A percentile compares a stretch with the other conserved stretches of the same genome.
phyloP scores from a whole-genome alignment of 2,113 vertebrate genomes.

The Fregata magnificens region DNA sequence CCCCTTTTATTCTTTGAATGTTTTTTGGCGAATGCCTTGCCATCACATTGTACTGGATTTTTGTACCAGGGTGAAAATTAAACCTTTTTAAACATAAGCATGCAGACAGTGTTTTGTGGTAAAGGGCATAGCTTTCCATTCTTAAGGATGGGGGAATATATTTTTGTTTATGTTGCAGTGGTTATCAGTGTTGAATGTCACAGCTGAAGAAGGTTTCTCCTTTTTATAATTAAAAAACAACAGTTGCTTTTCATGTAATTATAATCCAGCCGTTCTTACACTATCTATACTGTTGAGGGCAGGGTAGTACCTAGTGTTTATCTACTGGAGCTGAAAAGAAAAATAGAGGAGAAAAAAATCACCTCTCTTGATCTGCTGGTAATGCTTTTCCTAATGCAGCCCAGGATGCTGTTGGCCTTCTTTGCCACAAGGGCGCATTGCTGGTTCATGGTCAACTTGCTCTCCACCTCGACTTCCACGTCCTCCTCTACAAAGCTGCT shows the following conservation, averaged over 20 bases:
- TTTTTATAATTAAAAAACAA: background rate
- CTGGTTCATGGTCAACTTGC: background rate
- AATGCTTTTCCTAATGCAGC: background rate
- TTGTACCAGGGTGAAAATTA: slow-evolving; percentile 73
- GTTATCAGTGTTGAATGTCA: background rate
- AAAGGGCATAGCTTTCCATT: background rate
- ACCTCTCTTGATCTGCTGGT: background rate
- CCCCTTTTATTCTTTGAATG: slow-evolving; percentile 60
- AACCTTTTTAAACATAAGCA: slow-evolving; percentile 72
- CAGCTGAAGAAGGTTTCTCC: background rate
- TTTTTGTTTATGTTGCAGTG: background rate
- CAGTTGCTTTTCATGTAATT: background rate
- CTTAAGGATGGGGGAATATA: background rate
- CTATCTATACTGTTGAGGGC: background rate
- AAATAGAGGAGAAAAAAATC: background rate
- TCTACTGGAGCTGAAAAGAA: background rate
- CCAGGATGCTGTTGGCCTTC: background rate
- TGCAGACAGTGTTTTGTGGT: slow-evolving; percentile 11
- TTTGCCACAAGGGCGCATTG: background rate
- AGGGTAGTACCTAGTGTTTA: background rate
- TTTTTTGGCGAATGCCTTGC: slow-evolving; percentile 67
- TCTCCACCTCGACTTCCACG: background rate
- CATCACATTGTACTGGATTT: slow-evolving; percentile 79
- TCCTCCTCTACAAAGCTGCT: background rate
- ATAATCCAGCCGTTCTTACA: background rate